Evolutionary conservation across 2,797 vertebrate species (phyloP), one percentile per base, ranked within the genome.

Genomic region (Tiaroga cobitis): DNA sequence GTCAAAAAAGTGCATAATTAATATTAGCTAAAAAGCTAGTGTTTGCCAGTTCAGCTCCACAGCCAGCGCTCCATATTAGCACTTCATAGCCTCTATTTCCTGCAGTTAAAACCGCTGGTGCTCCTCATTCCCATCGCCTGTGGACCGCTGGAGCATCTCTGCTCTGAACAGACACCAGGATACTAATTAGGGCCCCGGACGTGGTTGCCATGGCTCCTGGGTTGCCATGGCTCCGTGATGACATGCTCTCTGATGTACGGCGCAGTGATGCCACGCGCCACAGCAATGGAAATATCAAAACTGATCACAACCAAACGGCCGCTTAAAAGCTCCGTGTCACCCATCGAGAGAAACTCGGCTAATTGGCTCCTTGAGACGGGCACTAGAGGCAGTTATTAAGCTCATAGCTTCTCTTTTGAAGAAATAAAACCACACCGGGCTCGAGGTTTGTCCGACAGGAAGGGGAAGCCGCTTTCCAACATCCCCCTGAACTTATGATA

Each of bases 161-260:
- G 49, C 84, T 87, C 85, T 78, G 78, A 79, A 86, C 74, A 89
- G 77, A 85, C 82, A 80, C 73, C 81, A 81, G 88, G 89, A 82
- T 87, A 83, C 72, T 89, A 92, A 90, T 92, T 91, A 89, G 76
- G 88, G 67, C 68, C 51, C 86, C 29, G 15, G 73, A 85, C 59
- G 39, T 74, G 75, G 88, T 92, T 92, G 88, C 91, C 84, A 87
- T 89, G 89, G 89, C 68, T 77, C 78, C 85, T 86, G 51, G 51
- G 85, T 90, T 90, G 81, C 89, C 87, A 86, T 88, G 88, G 84
- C 79, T 80, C 76, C 86, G 24, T 69, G 72, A 84, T 80, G 81
- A 78, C 61, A 46, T 15, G 43, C 63, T 76, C 72, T 61, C 65
- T 69, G 72, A 67, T 82, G 78, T 61, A 59, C 51, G 24, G 49